Percentiles rank a stretch among this genome's conserved stretches.
phyloP scores from a whole-genome alignment of 2,888 invertebrate species.

The Athripsodes cinereus region DNA sequence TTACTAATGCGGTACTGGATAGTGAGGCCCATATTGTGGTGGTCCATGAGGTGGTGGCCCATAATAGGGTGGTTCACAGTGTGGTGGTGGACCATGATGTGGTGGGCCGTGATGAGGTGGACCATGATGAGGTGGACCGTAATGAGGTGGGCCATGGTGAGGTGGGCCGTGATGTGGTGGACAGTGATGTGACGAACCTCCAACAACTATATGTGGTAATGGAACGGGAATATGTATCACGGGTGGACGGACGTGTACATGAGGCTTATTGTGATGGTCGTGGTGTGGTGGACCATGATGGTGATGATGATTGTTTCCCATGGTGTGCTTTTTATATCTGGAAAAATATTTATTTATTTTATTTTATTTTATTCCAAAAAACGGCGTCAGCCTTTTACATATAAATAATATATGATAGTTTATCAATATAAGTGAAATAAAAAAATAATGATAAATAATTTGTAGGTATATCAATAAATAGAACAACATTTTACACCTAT shows the following conservation, averaged over 20 bases:
- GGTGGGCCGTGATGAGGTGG: background rate
- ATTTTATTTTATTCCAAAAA: too few species aligned
- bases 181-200: background rate
- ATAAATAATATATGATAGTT: too few species aligned
- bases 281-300: background rate
- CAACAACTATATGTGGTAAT: background rate
- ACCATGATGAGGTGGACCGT: background rate
- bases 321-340: too few species aligned
- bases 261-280: background rate
- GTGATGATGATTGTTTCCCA: background rate
- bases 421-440: too few species aligned
- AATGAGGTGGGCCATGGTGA: background rate
- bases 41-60: background rate
- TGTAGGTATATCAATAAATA: too few species aligned
- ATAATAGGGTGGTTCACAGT: background rate
- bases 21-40: background rate
- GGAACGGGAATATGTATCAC: background rate
- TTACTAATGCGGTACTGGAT: too few species aligned
- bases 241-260: background rate
- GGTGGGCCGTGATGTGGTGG: background rate
- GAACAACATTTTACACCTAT: too few species aligned
- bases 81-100: background rate
- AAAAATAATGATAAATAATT: too few species aligned
- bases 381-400: too few species aligned
- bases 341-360: too few species aligned